Base-by-base conservation (phyloP, 2,888 invertebrate species). In the Tenthredo notha region DNA sequence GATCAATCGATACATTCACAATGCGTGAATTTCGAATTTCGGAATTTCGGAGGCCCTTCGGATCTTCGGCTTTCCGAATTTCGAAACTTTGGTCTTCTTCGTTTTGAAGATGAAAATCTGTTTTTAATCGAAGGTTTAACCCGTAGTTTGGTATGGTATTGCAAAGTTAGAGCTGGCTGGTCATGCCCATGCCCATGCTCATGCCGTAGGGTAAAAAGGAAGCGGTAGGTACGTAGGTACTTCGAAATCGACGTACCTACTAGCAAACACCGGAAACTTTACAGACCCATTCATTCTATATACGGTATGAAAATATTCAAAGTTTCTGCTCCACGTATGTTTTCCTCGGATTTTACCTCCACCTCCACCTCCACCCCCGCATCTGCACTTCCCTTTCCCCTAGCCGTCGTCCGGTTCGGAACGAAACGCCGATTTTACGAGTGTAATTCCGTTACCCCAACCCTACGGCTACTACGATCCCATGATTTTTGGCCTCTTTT, bases 281-380 rank as follows among this genome's bases (percentile, higher is more conserved):
- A 84, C 87, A 84, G 87, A 87, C 86, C 83, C 86, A 86, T 87
- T 87, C 85, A 85, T 87, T 74, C 86, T 77, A 50, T 54, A 77
- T 83, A 87, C 84, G 86, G 85, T 87, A 87, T 87, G 86, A 84
- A 87, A 87, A 87, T 87, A 86, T 87, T 86, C 86, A 70, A 86
- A 87, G 54, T 87, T 87, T 87, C 86, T 82, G 85, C 84, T 78
- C 85, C 86, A 80, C 82, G 86, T 86, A 86, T 75, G 85, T 84
- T 54, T 80, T 80, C 40, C 80, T 58, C 80, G 37, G 65, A 25
- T 58, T 33, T 47, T 15, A 15, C 12, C 50, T 18, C 58, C 33
- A 25, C 33, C 58, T 15, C 33, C 18, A 12, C 21, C 50, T 15
- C 58, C 21, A 29, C 37, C 58, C 29, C 37, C 18, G 47, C 15